phyloP scores from a whole-genome alignment of 2,888 invertebrate species.

The Hydropsyche betteni region DNA sequence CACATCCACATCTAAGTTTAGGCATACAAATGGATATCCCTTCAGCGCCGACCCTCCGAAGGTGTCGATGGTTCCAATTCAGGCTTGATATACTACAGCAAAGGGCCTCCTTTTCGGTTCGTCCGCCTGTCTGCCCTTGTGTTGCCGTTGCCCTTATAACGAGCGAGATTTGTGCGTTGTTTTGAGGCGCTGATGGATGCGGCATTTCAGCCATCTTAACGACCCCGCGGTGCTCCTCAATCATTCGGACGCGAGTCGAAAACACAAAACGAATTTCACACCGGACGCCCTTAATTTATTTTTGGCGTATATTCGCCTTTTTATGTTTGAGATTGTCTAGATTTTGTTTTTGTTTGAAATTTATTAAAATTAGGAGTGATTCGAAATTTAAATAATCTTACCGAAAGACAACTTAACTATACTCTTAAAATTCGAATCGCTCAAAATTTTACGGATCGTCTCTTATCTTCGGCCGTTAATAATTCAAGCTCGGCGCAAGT shows the following conservation, averaged over 20 bases:
- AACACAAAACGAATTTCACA: slow-evolving; percentile 12
- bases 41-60: not conserved
- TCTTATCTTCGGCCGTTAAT: too few relatives aligned
- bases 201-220: slow-evolving; percentile 44
- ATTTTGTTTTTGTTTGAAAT: too few relatives aligned
- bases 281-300: slow-evolving; percentile 17
- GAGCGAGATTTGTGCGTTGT: slow-evolving; percentile 34
- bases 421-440: too few relatives aligned
- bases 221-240: slow-evolving; percentile 37
- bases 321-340: too few relatives aligned
- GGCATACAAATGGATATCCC: too few relatives aligned
- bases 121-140: not conserved
- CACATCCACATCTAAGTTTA: too few relatives aligned
- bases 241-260: slow-evolving; percentile 32
- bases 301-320: not conserved
- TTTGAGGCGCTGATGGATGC: slow-evolving; percentile 38
- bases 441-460: too few relatives aligned
- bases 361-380: too few relatives aligned
- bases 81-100: not conserved
- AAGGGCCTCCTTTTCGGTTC: not conserved
- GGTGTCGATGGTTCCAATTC: slow-evolving; percentile 2
- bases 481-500: too few relatives aligned
- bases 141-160: not conserved
- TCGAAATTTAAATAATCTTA: too few relatives aligned
- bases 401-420: too few relatives aligned